phyloP scores from a whole-genome alignment of 2,888 invertebrate species.

The Nymphalis c-album region DNA sequence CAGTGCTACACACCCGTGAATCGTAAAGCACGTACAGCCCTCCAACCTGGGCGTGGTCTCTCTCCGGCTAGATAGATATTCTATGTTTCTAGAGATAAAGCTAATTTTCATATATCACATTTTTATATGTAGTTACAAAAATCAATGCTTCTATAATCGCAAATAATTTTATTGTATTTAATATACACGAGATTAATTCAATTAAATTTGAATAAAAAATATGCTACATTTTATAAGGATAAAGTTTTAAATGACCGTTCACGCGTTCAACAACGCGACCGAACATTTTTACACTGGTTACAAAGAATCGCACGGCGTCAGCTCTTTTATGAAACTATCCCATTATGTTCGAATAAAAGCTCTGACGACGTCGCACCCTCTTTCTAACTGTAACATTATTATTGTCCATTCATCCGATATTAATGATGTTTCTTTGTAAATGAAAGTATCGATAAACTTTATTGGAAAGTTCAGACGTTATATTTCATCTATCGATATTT shows the following conservation, averaged over 20 bases:
- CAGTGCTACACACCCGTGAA: too few species aligned
- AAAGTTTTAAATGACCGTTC: conserved; percentile 3
- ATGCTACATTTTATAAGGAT: background rate
- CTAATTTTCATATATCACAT: too few species aligned
- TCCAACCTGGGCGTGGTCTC: too few species aligned
- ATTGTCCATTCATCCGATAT: conserved; percentile 52
- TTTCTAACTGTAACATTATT: conserved; percentile 47
- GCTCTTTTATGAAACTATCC: conserved; percentile 33
- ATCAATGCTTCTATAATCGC: too few species aligned
- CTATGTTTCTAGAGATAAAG: too few species aligned
- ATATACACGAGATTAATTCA: too few species aligned
- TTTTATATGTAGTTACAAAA: too few species aligned
- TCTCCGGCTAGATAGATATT: too few species aligned
- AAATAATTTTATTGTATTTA: too few species aligned
- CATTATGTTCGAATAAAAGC: conserved; percentile 39
- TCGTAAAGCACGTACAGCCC: too few species aligned
- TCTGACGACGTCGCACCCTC: conserved; percentile 40
- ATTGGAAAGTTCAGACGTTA: background rate
- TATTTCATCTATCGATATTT: background rate
- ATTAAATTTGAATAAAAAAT: background rate
- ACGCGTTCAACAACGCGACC: conserved; percentile 28
- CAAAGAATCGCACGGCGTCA: conserved; percentile 23
- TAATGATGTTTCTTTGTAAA: conserved; percentile 47
- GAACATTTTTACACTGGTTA: conserved; percentile 24
- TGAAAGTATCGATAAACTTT: background rate